Conservation (phyloP, 2,888 invertebrate species). For the Adela reaumurella region DNA sequence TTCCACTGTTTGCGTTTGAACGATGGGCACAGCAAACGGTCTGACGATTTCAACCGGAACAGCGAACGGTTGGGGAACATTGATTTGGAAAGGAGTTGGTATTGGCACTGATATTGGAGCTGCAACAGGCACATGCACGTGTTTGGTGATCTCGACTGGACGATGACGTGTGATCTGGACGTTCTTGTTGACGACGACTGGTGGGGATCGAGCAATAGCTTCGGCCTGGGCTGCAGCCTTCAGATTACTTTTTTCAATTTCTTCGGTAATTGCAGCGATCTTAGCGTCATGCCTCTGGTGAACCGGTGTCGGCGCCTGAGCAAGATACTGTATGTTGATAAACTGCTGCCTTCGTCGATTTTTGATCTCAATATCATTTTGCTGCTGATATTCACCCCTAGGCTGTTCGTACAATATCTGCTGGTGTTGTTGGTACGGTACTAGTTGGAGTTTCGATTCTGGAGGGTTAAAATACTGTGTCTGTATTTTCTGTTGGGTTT, state of each 20-base stretch:
- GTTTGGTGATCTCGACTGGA: slow-evolving; percentile 18
- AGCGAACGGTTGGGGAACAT: slow-evolving; percentile 20
- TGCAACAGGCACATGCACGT: slow-evolving; percentile 17
- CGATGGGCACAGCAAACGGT: slow-evolving; percentile 7
- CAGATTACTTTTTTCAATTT: slow-evolving; percentile 22
- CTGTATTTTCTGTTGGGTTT: neutral
- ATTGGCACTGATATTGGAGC: slow-evolving; percentile 22
- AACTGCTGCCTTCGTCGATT: neutral
- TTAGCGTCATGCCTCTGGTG: too few species aligned
- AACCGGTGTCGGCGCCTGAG: slow-evolving; percentile 12
- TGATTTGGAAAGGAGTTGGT: slow-evolving; percentile 20
- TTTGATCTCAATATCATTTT: slow-evolving; percentile 9
- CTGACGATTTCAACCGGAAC: slow-evolving; percentile 19
- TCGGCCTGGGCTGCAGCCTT: slow-evolving; percentile 23
- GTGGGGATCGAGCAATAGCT: slow-evolving; percentile 20
- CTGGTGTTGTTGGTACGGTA: neutral
- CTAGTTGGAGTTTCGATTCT: neutral
- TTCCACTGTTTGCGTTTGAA: slow-evolving; percentile 19
- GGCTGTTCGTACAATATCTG: neutral
- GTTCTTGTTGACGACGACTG: slow-evolving; percentile 20
- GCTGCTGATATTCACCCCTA: slow-evolving; percentile 14
- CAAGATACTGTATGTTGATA: slow-evolving; percentile 13
- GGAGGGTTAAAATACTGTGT: neutral
- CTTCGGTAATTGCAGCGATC: slow-evolving; percentile 15
- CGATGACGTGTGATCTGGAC: slow-evolving; percentile 19